These are phyloP conservation scores for Mamestra configurata DNA, from an alignment of 1,140 invertebrate genomes.

Conservation along the genomic window DNA sequence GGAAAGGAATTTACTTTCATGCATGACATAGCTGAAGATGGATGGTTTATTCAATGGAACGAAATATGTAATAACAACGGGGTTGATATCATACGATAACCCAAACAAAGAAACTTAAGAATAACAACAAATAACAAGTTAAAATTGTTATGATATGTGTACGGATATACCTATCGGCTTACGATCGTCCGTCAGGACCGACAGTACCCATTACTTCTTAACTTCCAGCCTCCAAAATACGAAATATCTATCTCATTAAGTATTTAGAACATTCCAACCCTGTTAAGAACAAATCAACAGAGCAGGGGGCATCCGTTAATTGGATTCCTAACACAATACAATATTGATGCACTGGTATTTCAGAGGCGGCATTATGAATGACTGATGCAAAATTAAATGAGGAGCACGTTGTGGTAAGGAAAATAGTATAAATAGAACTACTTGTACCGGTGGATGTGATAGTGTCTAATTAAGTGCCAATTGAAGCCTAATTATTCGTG, in stretches of 20 bases:
- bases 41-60: slow-evolving; percentile 13
- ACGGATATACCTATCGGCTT: no score
- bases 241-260: no score
- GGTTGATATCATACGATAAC: neutral
- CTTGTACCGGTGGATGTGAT: neutral
- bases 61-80: neutral
- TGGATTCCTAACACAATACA: slow-evolving; percentile 18
- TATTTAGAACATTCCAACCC: neutral
- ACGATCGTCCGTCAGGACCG: no score
- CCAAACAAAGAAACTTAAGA: neutral
- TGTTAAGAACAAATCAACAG: neutral
- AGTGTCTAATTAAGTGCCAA: neutral
- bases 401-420: neutral
- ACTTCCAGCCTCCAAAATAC: no score
- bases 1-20: slow-evolving; percentile 25
- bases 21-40: slow-evolving; percentile 7
- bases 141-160: no score
- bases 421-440: neutral
- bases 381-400: slow-evolving; percentile 10
- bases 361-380: slow-evolving; percentile 2
- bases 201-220: no score
- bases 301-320: slow-evolving; percentile 21
- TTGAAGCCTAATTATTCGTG: neutral
- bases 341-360: slow-evolving; percentile 7
- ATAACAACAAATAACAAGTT: no score